Evolutionary conservation across 1,140 invertebrate species (phyloP), one percentile per base, ranked within the genome.

Genomic region (Littorina saxatilis): DNA sequence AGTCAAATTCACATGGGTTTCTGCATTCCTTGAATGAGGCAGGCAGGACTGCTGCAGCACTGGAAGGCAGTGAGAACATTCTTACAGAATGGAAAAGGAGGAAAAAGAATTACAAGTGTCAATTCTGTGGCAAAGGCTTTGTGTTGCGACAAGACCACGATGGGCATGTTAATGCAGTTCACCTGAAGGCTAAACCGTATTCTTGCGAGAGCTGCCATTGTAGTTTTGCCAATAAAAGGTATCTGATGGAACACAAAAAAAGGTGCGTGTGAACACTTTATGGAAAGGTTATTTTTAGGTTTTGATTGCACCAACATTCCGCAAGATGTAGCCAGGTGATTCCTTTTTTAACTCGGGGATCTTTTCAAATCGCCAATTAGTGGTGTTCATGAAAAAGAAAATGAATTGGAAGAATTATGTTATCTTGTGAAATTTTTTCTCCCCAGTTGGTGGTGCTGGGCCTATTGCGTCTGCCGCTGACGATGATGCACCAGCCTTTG

Each of bases 111-210:
- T 66, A 63, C 37, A 27, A 20, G 29, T 78, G 76, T 27, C 55
- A 29, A n/a, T 78, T 63, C 29, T 78, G 76, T 78, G 35, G 47
- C 15, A 78, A 78, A 29, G 32, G 50, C n/a, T 78, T 78, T 66
- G 76, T 83, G 66, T 80, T 79, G n/a, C 75, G 72, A 68, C 79
- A 79, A 47, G 82, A 83, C 76, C 50, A 68, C 27, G 74, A 75
- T 72, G 82, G 82, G n/a, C 82, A 83, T 81, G 70, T 79, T n/a
- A 83, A 83, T 73, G 79, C 79, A 58, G 61, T 83, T 4, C 82
- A 83, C 70, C 68, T 83, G 40, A 83, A 83, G 40, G 70, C 75
- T 29, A 83, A 83, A 58, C 82, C 82, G 15, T 83, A 80, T 66
- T 27, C 81, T 61, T 83, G 82, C 66, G 27, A 77, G 11, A 5